Evolutionary conservation across 2,113 vertebrate genomes (phyloP).

Genomic region (Actinemys pallida): DNA sequence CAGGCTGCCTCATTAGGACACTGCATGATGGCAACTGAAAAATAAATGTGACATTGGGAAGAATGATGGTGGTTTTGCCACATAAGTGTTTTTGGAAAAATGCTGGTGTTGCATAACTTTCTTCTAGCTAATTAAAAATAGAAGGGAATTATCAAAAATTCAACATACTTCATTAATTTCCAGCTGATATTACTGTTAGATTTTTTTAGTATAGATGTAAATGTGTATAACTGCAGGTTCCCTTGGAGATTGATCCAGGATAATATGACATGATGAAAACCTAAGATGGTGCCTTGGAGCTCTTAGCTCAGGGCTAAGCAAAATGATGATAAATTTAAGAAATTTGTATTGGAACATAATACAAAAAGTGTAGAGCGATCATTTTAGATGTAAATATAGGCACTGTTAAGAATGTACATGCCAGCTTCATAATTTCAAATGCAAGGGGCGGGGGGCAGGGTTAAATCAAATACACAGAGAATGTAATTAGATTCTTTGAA

Average conservation of each 20-base stretch:
- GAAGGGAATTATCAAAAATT: background rate
- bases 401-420: background rate
- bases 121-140: background rate
- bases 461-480: background rate
- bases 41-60: background rate
- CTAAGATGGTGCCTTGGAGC: fast-evolving
- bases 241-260: background rate
- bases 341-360: fast-evolving
- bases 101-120: background rate
- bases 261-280: background rate
- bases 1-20: background rate
- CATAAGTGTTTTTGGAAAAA: background rate
- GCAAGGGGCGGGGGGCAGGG: too few relatives aligned
- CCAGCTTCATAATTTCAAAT: background rate
- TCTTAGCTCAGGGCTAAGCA: background rate
- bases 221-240: background rate
- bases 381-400: fast-evolving
- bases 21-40: background rate
- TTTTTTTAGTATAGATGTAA: background rate
- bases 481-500: background rate
- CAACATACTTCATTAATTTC: background rate
- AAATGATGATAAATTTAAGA: fast-evolving
- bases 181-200: background rate
- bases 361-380: too few relatives aligned
- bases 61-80: fast-evolving